These are phyloP conservation scores for Hirtodrosophila alboralis DNA, from an alignment of 2,888 invertebrate genomes.

Conservation along the genomic window DNA sequence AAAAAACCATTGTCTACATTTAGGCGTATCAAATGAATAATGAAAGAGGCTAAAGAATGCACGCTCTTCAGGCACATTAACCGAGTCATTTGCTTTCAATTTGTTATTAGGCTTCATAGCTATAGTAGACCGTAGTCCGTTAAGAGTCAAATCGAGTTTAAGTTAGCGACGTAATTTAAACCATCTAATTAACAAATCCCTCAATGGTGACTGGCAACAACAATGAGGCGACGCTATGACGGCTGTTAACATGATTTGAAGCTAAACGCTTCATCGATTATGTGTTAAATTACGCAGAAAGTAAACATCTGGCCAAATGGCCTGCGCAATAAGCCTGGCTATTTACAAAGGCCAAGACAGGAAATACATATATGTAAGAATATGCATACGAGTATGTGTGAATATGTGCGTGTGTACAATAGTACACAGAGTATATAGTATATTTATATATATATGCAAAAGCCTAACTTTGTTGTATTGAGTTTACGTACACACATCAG, in stretches of 20 bases:
- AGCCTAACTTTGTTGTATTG: no score
- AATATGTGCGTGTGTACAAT: no score
- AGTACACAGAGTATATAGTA: no score
- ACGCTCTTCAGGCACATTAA: slow-evolving; percentile 30
- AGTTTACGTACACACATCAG: no score
- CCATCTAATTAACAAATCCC: slow-evolving; percentile 65
- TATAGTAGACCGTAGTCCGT: slow-evolving; percentile 10
- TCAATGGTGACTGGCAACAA: slow-evolving; percentile 12
- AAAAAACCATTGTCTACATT: slow-evolving; percentile 56
- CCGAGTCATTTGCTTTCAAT: slow-evolving; percentile 25
- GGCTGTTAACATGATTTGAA: slow-evolving; percentile 55
- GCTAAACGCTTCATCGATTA: slow-evolving; percentile 64
- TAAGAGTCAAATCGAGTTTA: slow-evolving; percentile 31
- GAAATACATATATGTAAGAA: neutral
- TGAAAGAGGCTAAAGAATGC: slow-evolving; percentile 6
- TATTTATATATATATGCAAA: no score
- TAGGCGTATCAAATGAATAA: slow-evolving; percentile 28
- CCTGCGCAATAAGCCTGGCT: slow-evolving; percentile 33
- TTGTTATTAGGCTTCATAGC: slow-evolving; percentile 17
- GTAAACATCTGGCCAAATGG: slow-evolving; percentile 57
- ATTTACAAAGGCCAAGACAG: slow-evolving; percentile 23
- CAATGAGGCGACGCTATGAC: slow-evolving; percentile 35
- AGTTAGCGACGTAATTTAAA: slow-evolving; percentile 46
- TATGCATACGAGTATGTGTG: no score
- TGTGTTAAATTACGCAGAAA: slow-evolving; percentile 71